A percentile compares a stretch with the other conserved stretches of the same genome.
phyloP scores from a whole-genome alignment of 1,140 invertebrate species.

The Aphaenogaster floridana region DNA sequence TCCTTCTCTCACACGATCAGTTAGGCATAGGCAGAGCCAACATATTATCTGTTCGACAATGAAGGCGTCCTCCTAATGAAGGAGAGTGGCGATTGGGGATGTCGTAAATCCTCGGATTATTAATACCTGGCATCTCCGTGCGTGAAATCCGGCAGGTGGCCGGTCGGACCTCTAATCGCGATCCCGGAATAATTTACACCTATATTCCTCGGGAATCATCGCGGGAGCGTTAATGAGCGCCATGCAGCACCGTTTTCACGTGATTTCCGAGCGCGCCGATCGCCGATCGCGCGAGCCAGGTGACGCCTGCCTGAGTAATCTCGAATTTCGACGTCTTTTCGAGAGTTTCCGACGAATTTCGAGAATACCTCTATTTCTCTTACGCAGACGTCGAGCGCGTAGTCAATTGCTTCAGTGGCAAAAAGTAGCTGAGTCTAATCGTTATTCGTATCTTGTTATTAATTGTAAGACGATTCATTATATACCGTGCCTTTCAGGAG shows the following conservation, averaged over 20 bases:
- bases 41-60: slow-evolving; percentile 63
- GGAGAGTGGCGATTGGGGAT: slow-evolving; percentile 57
- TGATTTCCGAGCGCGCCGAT: slow-evolving; percentile 53
- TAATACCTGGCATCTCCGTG: slow-evolving; percentile 74
- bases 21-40: background rate
- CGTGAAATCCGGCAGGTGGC: slow-evolving; percentile 78
- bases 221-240: slow-evolving; percentile 70
- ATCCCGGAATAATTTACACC: slow-evolving; percentile 79
- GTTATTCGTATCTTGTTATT: background rate
- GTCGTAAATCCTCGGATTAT: slow-evolving; percentile 76
- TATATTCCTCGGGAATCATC: slow-evolving; percentile 66
- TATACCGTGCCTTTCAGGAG: too few relatives aligned
- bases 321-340: background rate
- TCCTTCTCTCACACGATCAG: slow-evolving; percentile 9
- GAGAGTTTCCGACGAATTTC: too few relatives aligned
- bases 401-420: background rate
- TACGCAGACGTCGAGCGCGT: background rate
- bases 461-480: background rate
- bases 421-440: background rate
- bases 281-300: slow-evolving; percentile 34
- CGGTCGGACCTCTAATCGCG: slow-evolving; percentile 74
- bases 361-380: slow-evolving; percentile 19
- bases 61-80: slow-evolving; percentile 71
- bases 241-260: slow-evolving; percentile 40
- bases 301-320: slow-evolving; percentile 32